Evolutionary conservation across 2,888 invertebrate species (phyloP).

Genomic region (Drosophila hamatofila): DNA sequence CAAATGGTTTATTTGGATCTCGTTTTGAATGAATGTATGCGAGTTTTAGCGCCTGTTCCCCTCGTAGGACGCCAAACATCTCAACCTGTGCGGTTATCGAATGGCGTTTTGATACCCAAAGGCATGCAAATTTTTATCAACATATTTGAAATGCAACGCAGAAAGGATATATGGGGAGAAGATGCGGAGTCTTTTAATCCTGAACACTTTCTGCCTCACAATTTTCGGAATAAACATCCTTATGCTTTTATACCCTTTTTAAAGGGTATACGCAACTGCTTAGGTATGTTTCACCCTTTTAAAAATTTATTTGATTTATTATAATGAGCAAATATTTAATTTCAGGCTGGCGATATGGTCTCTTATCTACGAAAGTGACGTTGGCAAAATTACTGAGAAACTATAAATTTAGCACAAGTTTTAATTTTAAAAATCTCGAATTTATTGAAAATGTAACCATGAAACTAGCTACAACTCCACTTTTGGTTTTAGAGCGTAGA

Average conservation of each 20-base stretch:
- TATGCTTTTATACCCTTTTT: no score
- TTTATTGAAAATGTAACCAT: slow-evolving; percentile 15
- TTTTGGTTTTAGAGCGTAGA: slow-evolving; percentile 12
- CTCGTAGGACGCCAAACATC: slow-evolving; percentile 13
- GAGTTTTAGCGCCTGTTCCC: slow-evolving; percentile 20
- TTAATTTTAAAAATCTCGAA: slow-evolving; percentile 15
- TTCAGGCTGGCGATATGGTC: slow-evolving; percentile 20
- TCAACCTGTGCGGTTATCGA: slow-evolving; percentile 1
- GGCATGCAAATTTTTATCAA: slow-evolving; percentile 5
- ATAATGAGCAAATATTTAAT: not conserved
- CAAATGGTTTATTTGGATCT: slow-evolving; percentile 23
- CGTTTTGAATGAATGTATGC: slow-evolving; percentile 18
- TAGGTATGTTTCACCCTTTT: no score
- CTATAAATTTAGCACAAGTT: slow-evolving; percentile 20
- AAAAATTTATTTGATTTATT: no score
- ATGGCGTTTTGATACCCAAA: slow-evolving; percentile 13
- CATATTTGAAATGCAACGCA: slow-evolving; percentile 29
- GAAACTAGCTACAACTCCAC: slow-evolving; percentile 5
- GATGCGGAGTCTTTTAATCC: slow-evolving; percentile 23
- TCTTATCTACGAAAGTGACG: slow-evolving; percentile 15
- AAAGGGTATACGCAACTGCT: not conserved
- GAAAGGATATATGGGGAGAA: slow-evolving; percentile 24
- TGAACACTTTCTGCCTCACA: slow-evolving; percentile 19
- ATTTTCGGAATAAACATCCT: no score
- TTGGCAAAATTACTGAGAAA: slow-evolving; percentile 24